phyloP scores from a whole-genome alignment of 2,797 vertebrate genomes.

The Oreochromis grahami region DNA sequence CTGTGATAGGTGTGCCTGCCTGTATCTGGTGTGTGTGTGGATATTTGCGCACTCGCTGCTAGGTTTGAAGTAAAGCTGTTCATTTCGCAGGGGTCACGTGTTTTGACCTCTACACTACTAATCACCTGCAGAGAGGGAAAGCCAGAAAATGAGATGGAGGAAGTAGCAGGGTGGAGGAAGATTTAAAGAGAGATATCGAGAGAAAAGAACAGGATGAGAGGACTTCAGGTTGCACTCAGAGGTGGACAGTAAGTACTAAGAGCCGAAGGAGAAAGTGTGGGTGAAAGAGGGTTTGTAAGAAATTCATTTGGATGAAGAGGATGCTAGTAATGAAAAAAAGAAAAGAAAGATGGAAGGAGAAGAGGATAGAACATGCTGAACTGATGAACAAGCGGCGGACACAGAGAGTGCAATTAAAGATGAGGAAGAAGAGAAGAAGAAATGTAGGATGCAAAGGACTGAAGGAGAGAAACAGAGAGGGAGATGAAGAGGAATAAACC shows the following conservation, averaged over 20 bases:
- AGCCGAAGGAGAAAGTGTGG: not conserved
- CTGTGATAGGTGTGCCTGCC: not conserved
- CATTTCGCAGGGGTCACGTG: slow-evolving; percentile 32
- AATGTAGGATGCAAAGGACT: not conserved
- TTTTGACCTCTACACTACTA: slow-evolving; percentile 46
- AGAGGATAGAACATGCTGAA: not conserved
- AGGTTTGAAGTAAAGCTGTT: slow-evolving; percentile 26
- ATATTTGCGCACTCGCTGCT: not conserved
- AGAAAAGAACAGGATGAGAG: not conserved
- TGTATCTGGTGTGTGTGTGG: not conserved
- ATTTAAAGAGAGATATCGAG: slow-evolving; percentile 6
- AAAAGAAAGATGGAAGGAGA: not conserved
- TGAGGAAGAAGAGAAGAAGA: not conserved
- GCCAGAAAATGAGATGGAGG: slow-evolving; percentile 24
- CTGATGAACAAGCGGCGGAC: slow-evolving; percentile 10
- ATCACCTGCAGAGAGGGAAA: slow-evolving; percentile 35
- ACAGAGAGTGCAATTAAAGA: slow-evolving; percentile 36
- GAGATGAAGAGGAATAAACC: slow-evolving; percentile 51
- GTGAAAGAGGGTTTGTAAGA: not conserved
- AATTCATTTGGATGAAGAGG: slow-evolving; percentile 2
- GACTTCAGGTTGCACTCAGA: slow-evolving; percentile 7
- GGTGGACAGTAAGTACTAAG: slow-evolving; percentile 3
- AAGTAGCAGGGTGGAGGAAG: not conserved
- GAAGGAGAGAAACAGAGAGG: slow-evolving; percentile 8
- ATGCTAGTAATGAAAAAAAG: not conserved